Conservation (phyloP, 2,113 vertebrate species). For the Toxotes chatareus region DNA sequence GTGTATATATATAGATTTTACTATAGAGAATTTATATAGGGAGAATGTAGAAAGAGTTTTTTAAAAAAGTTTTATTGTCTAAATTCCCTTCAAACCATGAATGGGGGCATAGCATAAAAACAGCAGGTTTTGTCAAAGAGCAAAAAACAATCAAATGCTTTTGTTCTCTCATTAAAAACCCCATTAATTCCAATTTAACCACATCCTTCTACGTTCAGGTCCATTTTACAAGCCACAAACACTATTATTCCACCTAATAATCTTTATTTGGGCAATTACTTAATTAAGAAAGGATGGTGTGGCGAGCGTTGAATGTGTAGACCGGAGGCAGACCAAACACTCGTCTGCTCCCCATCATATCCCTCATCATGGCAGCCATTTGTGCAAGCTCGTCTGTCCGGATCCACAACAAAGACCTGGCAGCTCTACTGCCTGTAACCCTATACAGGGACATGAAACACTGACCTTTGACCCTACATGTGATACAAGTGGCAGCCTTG, state of each 20-base stretch:
- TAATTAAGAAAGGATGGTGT: constrained; percentile 1
- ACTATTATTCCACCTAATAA: constrained; percentile 32
- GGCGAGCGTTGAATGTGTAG: constrained; percentile 30
- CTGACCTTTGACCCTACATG: constrained; percentile 73
- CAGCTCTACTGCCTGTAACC: constrained; percentile 68
- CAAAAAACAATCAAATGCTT: constrained; percentile 7
- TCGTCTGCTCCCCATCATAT: constrained; percentile 62
- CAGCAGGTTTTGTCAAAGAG: not conserved
- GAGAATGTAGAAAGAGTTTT: no score
- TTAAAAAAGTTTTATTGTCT: not conserved
- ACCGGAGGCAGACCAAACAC: constrained; percentile 33
- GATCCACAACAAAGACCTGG: constrained; percentile 73
- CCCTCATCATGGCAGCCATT: constrained; percentile 64
- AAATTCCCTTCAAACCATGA: constrained; percentile 18
- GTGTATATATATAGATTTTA: no score
- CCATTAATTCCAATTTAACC: constrained; percentile 39
- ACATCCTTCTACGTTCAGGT: constrained; percentile 42
- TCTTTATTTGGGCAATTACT: constrained; percentile 37
- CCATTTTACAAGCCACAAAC: constrained; percentile 39
- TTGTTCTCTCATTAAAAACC: constrained; percentile 26
- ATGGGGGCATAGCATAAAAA: constrained; percentile 2
- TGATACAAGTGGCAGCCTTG: constrained; percentile 72
- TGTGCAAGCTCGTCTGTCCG: constrained; percentile 61
- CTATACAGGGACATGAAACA: constrained; percentile 72
- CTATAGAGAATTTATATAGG: no score